phyloP scores from a whole-genome alignment of 2,888 invertebrate genomes.

The Alsophila aescularia region DNA sequence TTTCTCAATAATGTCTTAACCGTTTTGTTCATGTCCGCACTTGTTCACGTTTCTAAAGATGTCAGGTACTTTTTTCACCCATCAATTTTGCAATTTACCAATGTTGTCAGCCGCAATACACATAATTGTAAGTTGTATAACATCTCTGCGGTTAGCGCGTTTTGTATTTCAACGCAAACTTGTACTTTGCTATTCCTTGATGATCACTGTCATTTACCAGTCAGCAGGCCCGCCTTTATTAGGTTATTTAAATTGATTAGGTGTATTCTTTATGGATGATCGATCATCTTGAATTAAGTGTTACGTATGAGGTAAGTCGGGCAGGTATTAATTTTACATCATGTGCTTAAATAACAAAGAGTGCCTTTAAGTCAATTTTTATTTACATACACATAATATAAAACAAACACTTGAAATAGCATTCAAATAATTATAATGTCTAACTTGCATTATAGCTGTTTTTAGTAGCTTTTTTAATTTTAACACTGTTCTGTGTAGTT shows the following conservation, averaged over 20 bases:
- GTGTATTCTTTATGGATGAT: constrained; percentile 60
- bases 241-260: constrained; percentile 60
- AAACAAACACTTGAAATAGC: too few species aligned
- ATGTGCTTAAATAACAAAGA: background rate
- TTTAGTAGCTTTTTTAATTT: too few species aligned
- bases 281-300: constrained; percentile 41
- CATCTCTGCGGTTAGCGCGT: constrained; percentile 53
- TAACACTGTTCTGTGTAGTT: too few species aligned
- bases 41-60: constrained; percentile 29
- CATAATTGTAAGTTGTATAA: constrained; percentile 69
- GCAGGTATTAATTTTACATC: constrained; percentile 13
- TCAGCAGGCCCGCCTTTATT: constrained; percentile 48
- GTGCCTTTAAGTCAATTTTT: too few species aligned
- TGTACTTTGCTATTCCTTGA: constrained; percentile 47
- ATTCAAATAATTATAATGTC: too few species aligned
- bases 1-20: constrained; percentile 32
- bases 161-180: constrained; percentile 53
- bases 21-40: constrained; percentile 16
- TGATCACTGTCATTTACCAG: constrained; percentile 56
- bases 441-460: too few species aligned
- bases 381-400: too few species aligned
- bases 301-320: constrained; percentile 31
- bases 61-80: constrained; percentile 42
- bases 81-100: constrained; percentile 55
- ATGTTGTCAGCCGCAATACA: constrained; percentile 55